phyloP scores from a whole-genome alignment of 1,140 invertebrate genomes.

The Trissolcus basalis region DNA sequence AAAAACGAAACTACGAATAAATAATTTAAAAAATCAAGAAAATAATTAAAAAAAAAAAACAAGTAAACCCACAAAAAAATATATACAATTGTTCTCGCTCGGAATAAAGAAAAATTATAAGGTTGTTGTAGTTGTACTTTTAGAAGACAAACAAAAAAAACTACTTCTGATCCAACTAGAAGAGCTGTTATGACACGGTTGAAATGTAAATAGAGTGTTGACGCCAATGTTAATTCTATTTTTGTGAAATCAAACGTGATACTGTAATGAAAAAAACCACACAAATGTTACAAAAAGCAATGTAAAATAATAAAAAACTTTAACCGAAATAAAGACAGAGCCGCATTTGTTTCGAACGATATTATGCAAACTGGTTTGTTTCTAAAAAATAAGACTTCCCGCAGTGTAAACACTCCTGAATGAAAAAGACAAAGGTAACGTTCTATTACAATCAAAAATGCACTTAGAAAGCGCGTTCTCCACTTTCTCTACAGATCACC shows the following conservation, averaged over 20 bases:
- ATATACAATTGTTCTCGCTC: slow-evolving; percentile 46
- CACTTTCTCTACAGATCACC: slow-evolving; percentile 60
- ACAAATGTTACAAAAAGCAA: slow-evolving; percentile 33
- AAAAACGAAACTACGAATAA: no score
- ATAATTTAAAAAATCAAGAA: no score
- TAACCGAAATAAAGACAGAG: slow-evolving; percentile 53
- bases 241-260: slow-evolving; percentile 52
- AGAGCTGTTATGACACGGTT: slow-evolving; percentile 62
- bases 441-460: slow-evolving; percentile 49
- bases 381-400: slow-evolving; percentile 37
- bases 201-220: slow-evolving; percentile 62
- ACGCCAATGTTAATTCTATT: slow-evolving; percentile 54
- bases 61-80: neutral
- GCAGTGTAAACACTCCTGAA: slow-evolving; percentile 57
- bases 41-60: no score
- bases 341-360: slow-evolving; percentile 52
- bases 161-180: slow-evolving; percentile 47
- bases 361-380: slow-evolving; percentile 48
- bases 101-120: slow-evolving; percentile 20
- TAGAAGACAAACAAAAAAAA: slow-evolving; percentile 15
- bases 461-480: slow-evolving; percentile 58
- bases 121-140: slow-evolving; percentile 43
- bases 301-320: slow-evolving; percentile 4
- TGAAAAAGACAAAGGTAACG: slow-evolving; percentile 53
- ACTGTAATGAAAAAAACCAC: slow-evolving; percentile 47